Evolutionary conservation across 2,113 vertebrate genomes (phyloP), one percentile per base, ranked within the genome.

Genomic region (Cololabis saira): DNA sequence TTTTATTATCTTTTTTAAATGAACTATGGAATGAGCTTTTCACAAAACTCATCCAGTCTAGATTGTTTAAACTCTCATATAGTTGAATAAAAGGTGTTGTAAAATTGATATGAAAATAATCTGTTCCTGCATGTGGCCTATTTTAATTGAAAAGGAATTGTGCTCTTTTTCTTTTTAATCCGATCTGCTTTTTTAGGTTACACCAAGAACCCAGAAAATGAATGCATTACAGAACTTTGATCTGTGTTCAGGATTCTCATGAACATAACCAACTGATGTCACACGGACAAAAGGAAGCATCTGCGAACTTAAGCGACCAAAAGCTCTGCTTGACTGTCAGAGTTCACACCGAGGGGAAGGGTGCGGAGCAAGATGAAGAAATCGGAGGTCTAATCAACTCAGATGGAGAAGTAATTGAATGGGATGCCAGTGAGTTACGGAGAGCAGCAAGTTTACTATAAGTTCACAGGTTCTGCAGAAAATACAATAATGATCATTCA

Each of bases 381-480:
- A 69, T 83, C 2, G 62, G 80, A 58, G 82, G 84, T 62, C 80
- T 87, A 67, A 85, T 88, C 74, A 88, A 90, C 71, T 85, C 84
- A 8, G 84, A 88, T 52, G 84, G 84, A 67, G 80, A 88, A 48
- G 80, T 85, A 53, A 70, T 86, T 27, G 81, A 85, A 19, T 87
- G 83, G 83, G 67, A 85, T 59, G 50, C 45, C 12, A 63, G 87
- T 87, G 61, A 86, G 83, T 81, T 22, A 55, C 19, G 37, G 16
- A 45, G 5, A 15, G 12, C 18, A 1, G 2, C 22, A 3, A 0
- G 2, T 33, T 68, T 7, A 18, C 11, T 9, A 11, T 1, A 37
- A 9, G 8, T 8, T 8, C 30, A 30, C 30, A 30, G 8, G 10
- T 51, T 30, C 17, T 5, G 12, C 6, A 40, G n/a, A 18, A 47